Base-by-base conservation (phyloP, 2,797 vertebrate species). In the Kryptolebias ocellatus region DNA sequence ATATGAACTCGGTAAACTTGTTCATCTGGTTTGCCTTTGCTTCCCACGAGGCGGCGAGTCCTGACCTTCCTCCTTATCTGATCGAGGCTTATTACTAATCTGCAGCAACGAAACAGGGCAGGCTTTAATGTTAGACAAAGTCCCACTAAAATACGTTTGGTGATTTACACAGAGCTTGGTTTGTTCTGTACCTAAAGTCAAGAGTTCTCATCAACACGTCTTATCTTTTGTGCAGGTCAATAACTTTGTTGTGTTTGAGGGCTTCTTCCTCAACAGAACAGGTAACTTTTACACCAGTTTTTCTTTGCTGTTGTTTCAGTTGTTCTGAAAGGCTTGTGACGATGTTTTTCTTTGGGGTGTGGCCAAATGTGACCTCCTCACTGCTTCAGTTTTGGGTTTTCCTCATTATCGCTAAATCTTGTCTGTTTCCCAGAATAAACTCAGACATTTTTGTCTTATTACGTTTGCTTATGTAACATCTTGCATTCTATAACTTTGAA, bases 181-280 rank as follows among this genome's bases (percentile, higher is more conserved):
- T 34, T 34, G 18, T 29, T 3, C 24, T 31, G 39, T 14, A n/a
- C 49, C 31, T 15, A 34, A 37, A 27, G 20, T 5, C 28, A 5
- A 18, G 27, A 29, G 11, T 47, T 37, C 15, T 49, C 9, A 47
- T 57, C 5, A 17, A 11, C 34, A 39, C 27, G 15, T 15, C 45
- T 46, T 52, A 64, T 15, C 12, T 58, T 71, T 4, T 78, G 54
- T 70, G 49, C 68, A 98, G 97, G 96, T 96, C 74, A 98, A 98
- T 89, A 97, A 98, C 92, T 98, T 98, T 75, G 96, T 98, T 84
- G 95, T 98, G 45, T 98, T 97, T 60, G 94, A 95, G n/a, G 94
- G 95, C 59, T 98, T 98, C 89, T 98, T 98, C 88, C 83, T 91
- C 69, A 94, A 95, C 84, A 91, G 91, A 63, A 91, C 94, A 78